Evolutionary conservation across 92 coral and sea anemone genomes (phyloP), one percentile per base, ranked within the genome.

Genomic region (Desmophyllum pertusum): DNA sequence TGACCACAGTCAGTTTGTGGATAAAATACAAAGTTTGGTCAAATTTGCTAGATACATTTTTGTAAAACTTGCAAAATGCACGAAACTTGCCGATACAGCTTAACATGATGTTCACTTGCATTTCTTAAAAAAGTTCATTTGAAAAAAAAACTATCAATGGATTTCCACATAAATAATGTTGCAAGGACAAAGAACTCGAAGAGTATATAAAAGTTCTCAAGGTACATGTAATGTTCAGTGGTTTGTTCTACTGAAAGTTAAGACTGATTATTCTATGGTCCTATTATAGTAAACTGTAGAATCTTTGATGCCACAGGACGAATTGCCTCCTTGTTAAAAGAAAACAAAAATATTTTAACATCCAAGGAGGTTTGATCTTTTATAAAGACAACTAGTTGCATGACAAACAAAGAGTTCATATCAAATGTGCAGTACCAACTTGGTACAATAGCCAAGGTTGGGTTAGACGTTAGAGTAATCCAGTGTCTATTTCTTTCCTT

Each of bases 401-500:
- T 15, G 46, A 43, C 57, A 41, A 65, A 42, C 72, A 79, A 65
- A 43, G 61, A 63, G 57, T 65, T 79, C 33, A 64, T 61, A 13
- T 37, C 71, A 48, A 55, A 62, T 77, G n/a, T 27, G 37, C 19
- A 5, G 21, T 40, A 61, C 57, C 70, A 59, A 9, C 53, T 77
- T 61, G 53, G 70, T 77, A 62, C 70, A 70, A 57, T 0, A 59
- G 45, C 11, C 18, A 10, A 7, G 84, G 18, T 43, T 39, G 62
- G 50, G 35, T 40, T n/a, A n/a, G n/a, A n/a, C n/a, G 19, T 13
- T 36, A 11, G 46, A 76, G 63, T 77, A 36, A 52, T 84, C 72
- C 53, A 75, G 62, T 79, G 79, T 41, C 78, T 73, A 84, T 82
- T 87, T 94, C 90, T 90, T 88, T 45, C 98, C 98, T 41, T 95